phyloP scores from a whole-genome alignment of 2,113 vertebrate species.

The Scomber scombrus region DNA sequence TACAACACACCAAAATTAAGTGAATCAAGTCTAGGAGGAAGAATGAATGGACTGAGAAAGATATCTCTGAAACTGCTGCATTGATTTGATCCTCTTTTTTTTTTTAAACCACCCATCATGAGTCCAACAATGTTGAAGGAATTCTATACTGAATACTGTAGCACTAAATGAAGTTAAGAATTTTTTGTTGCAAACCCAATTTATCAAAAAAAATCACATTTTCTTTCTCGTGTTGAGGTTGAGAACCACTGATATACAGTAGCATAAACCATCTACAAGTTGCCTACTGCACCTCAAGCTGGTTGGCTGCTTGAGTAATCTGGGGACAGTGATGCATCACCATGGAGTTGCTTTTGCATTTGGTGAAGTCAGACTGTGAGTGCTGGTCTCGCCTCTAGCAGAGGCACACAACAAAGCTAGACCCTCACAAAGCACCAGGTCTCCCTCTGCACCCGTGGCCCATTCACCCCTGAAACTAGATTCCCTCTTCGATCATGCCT shows the following conservation, averaged over 20 bases:
- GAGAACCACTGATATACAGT: background rate
- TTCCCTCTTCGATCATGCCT: conserved; percentile 80
- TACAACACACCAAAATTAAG: too few species aligned
- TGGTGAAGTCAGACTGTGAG: background rate
- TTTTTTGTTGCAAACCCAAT: background rate
- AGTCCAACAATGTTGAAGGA: too few species aligned
- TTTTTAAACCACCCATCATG: too few species aligned
- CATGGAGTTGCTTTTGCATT: conserved; percentile 13
- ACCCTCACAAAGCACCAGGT: conserved; percentile 45
- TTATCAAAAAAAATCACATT: background rate
- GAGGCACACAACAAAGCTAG: conserved; percentile 43
- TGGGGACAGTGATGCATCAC: conserved; percentile 18
- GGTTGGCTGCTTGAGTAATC: background rate
- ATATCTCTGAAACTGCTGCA: too few species aligned
- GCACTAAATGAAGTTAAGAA: background rate
- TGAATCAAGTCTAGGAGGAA: too few species aligned
- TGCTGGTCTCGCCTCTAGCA: conserved; percentile 44
- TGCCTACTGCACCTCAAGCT: background rate
- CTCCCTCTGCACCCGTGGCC: conserved; percentile 45
- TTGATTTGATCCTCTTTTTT: too few species aligned
- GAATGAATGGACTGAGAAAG: too few species aligned
- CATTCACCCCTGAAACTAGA: conserved; percentile 81
- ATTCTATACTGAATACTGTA: too few species aligned
- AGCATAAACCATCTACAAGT: background rate
- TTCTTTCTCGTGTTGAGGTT: background rate